These are phyloP conservation scores for Nylanderia fulva DNA, from an alignment of 1,140 invertebrate genomes.

Conservation along the genomic window DNA sequence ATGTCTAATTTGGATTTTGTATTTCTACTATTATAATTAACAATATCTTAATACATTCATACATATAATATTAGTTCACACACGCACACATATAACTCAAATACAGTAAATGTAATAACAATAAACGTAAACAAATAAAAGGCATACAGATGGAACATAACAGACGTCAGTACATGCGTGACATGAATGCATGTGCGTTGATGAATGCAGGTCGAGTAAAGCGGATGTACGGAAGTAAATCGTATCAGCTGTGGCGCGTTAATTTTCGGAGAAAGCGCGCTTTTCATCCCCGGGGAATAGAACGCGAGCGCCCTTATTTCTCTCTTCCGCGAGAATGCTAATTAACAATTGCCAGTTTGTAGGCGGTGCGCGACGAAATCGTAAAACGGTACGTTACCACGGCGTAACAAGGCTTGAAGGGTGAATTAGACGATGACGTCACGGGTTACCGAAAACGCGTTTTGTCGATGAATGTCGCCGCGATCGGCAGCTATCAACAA, in stretches of 20 bases:
- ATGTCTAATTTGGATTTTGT: not conserved
- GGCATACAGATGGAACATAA: conserved; percentile 13
- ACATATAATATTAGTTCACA: not conserved
- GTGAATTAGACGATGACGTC: conserved; percentile 83
- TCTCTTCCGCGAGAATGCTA: conserved; percentile 68
- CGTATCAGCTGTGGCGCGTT: conserved; percentile 31
- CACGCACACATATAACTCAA: not conserved
- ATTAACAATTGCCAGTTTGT: conserved; percentile 78
- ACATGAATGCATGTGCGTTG: conserved; percentile 2
- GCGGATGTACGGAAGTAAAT: conserved; percentile 36
- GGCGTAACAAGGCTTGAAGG: conserved; percentile 81
- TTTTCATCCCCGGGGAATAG: conserved; percentile 44
- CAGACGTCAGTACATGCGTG: not conserved
- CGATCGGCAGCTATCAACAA: conserved; percentile 14
- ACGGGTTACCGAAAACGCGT: conserved; percentile 60
- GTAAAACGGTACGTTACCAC: conserved; percentile 81
- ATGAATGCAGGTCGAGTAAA: not conserved
- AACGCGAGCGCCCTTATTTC: conserved; percentile 12
- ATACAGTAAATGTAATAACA: no score
- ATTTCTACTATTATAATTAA: not conserved
- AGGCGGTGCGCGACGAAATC: conserved; percentile 67
- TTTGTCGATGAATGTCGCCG: not conserved
- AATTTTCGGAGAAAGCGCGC: conserved; percentile 43
- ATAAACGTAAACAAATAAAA: no score
- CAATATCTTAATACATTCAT: not conserved